Evolutionary conservation across 2,797 vertebrate genomes (phyloP).

Genomic region (Phataginus tricuspis): DNA sequence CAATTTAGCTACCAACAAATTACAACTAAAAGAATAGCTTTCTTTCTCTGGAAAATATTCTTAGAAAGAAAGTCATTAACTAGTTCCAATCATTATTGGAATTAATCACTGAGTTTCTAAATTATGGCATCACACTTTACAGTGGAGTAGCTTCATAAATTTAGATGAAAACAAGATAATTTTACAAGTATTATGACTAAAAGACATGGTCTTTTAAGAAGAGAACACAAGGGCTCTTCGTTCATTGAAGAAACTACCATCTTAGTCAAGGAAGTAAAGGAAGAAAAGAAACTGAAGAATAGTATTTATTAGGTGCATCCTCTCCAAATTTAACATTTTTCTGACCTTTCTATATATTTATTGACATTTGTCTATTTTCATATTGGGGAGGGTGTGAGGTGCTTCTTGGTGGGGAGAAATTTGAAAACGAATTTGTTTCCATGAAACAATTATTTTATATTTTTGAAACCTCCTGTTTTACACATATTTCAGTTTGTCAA

Average conservation of each 20-base stretch:
- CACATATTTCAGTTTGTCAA: background rate
- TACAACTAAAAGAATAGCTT: background rate
- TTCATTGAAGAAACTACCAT: background rate
- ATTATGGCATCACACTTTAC: background rate
- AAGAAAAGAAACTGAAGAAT: background rate
- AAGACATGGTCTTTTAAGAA: background rate
- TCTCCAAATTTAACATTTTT: background rate
- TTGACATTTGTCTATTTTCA: background rate
- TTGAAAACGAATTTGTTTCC: background rate
- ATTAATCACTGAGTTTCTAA: slow-evolving; percentile 8
- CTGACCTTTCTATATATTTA: background rate
- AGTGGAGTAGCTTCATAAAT: background rate
- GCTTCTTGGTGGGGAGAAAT: background rate
- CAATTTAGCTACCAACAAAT: background rate
- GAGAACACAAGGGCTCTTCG: background rate
- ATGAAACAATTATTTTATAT: slow-evolving; percentile 4
- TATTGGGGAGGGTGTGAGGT: background rate
- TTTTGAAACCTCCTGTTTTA: background rate
- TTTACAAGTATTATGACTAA: background rate
- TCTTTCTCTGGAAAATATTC: slow-evolving; percentile 34
- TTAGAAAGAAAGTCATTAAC: background rate
- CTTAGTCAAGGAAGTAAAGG: background rate
- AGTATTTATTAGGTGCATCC: background rate
- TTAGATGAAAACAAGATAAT: background rate
- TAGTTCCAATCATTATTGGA: slow-evolving; percentile 7